These are phyloP conservation scores for Callosobruchus maculatus DNA, from an alignment of 2,888 invertebrate genomes.

Conservation along the genomic window DNA sequence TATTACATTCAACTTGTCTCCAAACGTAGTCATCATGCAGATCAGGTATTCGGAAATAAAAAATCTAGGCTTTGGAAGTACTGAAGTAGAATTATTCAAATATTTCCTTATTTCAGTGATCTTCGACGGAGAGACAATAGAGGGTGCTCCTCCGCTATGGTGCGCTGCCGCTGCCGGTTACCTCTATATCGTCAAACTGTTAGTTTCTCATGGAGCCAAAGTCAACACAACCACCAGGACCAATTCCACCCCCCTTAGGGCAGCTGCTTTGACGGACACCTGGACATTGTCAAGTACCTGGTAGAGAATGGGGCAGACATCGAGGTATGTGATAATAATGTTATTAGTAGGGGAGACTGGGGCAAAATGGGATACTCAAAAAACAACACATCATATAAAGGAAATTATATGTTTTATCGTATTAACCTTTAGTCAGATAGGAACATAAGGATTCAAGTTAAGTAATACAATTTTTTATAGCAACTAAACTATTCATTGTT, in stretches of 20 bases:
- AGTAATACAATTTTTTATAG: too few relatives aligned
- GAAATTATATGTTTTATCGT: too few relatives aligned
- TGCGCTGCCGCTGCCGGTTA: constrained; percentile 97
- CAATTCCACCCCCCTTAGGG: constrained; percentile 90
- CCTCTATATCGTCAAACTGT: constrained; percentile 76
- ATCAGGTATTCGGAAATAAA: too few relatives aligned
- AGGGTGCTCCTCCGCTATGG: constrained; percentile 95
- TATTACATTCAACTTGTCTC: too few relatives aligned
- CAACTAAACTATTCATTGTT: too few relatives aligned
- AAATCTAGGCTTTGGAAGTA: not conserved
- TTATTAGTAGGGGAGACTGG: too few relatives aligned
- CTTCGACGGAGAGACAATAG: constrained; percentile 96
- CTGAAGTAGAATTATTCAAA: not conserved
- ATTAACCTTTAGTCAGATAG: too few relatives aligned
- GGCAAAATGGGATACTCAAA: too few relatives aligned
- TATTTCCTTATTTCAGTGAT: constrained; percentile 70
- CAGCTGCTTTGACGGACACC: constrained; percentile 97
- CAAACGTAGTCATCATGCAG: too few relatives aligned
- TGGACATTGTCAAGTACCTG: constrained; percentile 90
- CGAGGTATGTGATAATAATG: constrained; percentile 54
- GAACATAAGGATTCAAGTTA: too few relatives aligned
- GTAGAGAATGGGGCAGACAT: constrained; percentile 92
- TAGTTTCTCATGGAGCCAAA: constrained; percentile 81
- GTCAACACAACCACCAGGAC: constrained; percentile 94
- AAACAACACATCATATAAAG: too few relatives aligned